Base-by-base conservation (phyloP, 2,113 vertebrate genomes). In the Eretmochelys imbricata region DNA sequence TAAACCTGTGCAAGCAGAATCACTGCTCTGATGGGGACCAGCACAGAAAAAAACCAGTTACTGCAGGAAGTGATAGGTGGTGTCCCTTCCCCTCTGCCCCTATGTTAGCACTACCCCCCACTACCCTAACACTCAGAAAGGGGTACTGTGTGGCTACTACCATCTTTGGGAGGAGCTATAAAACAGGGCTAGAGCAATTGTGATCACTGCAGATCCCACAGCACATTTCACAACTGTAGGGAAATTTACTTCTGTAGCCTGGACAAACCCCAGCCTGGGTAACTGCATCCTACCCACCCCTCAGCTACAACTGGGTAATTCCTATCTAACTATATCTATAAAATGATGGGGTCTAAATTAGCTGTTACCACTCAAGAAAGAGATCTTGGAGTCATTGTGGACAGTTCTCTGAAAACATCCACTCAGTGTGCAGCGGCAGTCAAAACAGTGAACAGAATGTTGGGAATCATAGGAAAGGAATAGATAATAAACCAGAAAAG, bases 101-200 rank as follows among this genome's bases (percentile, higher is more conserved):
- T 9, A 46, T 5, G 22, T 25, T 46, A 46, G 72, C 38, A n/a
- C 69, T 38, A 5, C 69, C 8, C 35, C 31, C 62, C 4, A 12
- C 62, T 22, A 54, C 14, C 31, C 2, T 31, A 31, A 65, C 35
- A 35, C 29, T 65, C 13, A 4, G 6, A 65, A 65, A 35, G 62
- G 62, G n/a, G 31, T 5, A 22, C 10, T 38, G 69, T 72, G n/a
- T n/a, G 10, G 19, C 69, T 38, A 9, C n/a, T 20, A 72, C 31
- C 69, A 72, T 10, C 22, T 25, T 75, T 46, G 22, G 4, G 8
- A 5, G 8, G 51, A 92, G 48, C 50, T 83, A 17, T 53, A 82
- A 50, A 62, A 75, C 0, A 0, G 5, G 17, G 50, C 11, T 38
- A 20, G 35, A 72, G n/a, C 35, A 72, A 38, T n/a, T 24, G 10